phyloP scores from a whole-genome alignment of 2,797 vertebrate species.

The Sternotherus odoratus region DNA sequence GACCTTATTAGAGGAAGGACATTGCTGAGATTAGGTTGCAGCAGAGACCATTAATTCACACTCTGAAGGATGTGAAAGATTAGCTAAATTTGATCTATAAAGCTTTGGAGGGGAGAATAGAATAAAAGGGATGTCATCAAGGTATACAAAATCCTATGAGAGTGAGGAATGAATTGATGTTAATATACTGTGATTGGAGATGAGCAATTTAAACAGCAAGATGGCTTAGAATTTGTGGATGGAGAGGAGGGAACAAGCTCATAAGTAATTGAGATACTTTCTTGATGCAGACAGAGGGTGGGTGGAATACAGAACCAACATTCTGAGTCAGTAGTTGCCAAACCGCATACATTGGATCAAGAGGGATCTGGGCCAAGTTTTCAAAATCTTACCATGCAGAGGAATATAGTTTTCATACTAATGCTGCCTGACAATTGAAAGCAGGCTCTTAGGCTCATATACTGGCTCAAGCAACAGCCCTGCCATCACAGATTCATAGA shows the following conservation, averaged over 20 bases:
- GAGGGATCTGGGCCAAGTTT: not conserved
- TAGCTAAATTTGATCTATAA: constrained; percentile 37
- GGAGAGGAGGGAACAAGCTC: constrained; percentile 21
- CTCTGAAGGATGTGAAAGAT: constrained; percentile 39
- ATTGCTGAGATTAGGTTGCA: constrained; percentile 33
- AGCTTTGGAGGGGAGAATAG: not conserved
- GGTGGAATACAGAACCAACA: not conserved
- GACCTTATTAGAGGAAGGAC: constrained; percentile 45
- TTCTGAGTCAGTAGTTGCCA: not conserved
- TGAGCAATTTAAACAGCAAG: constrained; percentile 48
- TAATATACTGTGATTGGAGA: constrained; percentile 33
- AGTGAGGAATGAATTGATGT: not conserved
- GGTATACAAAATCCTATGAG: not conserved
- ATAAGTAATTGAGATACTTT: constrained; percentile 2
- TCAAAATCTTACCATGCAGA: not conserved
- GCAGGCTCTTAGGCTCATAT: not conserved
- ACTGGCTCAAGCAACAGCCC: not conserved
- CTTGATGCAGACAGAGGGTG: not conserved
- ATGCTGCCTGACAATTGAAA: not conserved
- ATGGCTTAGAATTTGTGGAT: not conserved
- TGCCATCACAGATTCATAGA: not conserved
- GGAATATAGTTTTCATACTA: not conserved
- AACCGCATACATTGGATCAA: not conserved
- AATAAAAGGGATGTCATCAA: not conserved
- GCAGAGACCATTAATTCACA: constrained; percentile 33